Conservation (phyloP, 2,797 vertebrate species). For the Acanthurus tractus region DNA sequence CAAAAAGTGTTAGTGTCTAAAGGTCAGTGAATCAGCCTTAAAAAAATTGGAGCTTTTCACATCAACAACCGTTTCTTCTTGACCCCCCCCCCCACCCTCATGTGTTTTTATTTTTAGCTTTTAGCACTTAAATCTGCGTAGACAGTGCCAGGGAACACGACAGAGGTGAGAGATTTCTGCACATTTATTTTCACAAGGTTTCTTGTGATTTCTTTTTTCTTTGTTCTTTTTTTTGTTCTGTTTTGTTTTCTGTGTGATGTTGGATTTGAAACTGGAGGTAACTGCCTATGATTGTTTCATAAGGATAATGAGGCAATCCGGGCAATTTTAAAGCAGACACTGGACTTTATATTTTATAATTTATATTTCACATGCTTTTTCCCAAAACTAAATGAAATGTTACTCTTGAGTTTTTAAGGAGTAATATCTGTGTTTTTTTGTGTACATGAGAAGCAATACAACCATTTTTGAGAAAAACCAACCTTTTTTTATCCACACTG, state of each 20-base stretch:
- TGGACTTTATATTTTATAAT: conserved; percentile 83
- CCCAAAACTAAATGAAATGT: conserved; percentile 58
- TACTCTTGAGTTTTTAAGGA: conserved; percentile 47
- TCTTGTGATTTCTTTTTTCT: conserved; percentile 39
- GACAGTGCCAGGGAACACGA: conserved; percentile 70
- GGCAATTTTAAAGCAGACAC: conserved; percentile 77
- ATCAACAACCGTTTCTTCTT: conserved; percentile 56
- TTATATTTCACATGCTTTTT: conserved; percentile 73
- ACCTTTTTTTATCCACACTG: conserved; percentile 67
- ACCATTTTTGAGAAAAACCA: conserved; percentile 40
- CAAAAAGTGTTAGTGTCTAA: conserved; percentile 67
- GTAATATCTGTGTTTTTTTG: conserved; percentile 38
- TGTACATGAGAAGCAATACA: conserved; percentile 65
- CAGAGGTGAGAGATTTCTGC: conserved; percentile 71
- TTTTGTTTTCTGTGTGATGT: conserved; percentile 50
- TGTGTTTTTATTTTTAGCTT: conserved; percentile 60
- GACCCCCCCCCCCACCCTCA: conserved; percentile 11
- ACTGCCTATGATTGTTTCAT: conserved; percentile 75
- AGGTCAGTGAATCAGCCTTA: conserved; percentile 82
- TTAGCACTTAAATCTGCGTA: conserved; percentile 82
- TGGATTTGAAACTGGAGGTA: conserved; percentile 77
- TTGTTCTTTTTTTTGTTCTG: neutral
- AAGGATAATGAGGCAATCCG: conserved; percentile 56
- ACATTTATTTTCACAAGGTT: conserved; percentile 66
- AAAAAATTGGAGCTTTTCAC: conserved; percentile 64